Percentiles rank a stretch among this genome's conserved stretches.
Conservation (phyloP, 2,113 vertebrate genomes). For the Psilopsiagon aurifrons region DNA sequence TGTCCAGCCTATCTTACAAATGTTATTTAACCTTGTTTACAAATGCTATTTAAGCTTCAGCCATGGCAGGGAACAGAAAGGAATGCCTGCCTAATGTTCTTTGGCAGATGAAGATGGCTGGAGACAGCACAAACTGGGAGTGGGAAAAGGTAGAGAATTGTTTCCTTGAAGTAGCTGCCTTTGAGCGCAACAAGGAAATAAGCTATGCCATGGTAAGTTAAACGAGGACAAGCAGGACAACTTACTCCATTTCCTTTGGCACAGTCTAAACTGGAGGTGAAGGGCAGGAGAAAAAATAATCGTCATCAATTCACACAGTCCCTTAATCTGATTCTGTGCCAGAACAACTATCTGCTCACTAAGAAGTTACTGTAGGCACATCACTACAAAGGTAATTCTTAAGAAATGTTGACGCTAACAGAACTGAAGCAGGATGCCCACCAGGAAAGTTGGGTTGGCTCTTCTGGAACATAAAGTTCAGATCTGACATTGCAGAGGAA, state of each 20-base stretch:
- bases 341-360: background rate
- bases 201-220: background rate
- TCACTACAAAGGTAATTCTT: background rate
- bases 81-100: background rate
- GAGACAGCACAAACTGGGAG: background rate
- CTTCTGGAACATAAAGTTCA: background rate
- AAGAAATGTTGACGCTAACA: background rate
- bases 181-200: background rate
- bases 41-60: background rate
- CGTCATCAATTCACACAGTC: background rate
- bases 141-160: background rate
- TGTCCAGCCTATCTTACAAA: background rate
- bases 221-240: background rate
- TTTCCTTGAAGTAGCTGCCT: background rate
- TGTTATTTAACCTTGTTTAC: background rate
- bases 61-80: accelerated
- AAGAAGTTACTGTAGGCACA: background rate
- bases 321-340: background rate
- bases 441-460: background rate
- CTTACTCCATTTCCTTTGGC: background rate
- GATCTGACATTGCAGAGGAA: background rate
- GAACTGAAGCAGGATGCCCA: background rate
- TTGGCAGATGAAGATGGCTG: background rate
- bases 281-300: background rate
- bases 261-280: background rate